Base-by-base conservation (phyloP, 2,888 invertebrate species). In the Lacanobia wlatinum region DNA sequence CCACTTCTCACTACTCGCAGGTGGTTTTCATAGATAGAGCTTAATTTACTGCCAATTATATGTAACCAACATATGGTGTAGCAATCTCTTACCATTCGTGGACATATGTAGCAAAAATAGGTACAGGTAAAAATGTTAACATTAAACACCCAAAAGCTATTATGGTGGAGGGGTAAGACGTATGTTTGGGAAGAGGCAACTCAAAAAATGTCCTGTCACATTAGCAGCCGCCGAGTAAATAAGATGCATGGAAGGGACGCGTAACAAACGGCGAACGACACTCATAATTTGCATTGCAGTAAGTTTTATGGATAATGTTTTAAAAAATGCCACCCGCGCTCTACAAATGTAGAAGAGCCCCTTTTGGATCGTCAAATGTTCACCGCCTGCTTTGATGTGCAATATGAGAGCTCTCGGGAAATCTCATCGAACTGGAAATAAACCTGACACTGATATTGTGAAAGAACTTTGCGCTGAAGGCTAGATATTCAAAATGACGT, bases 31-130 rank as follows among this genome's bases (percentile, higher is more conserved):
- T 81, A 84, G 86, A 81, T 83, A 81, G 76, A 83, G 62, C 71
- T 83, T 84, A 86, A 86, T 83, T 83, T 80, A 86, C 66, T 70
- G 70, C 73, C 73, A 80, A 86, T 85, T 84, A 82, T 63, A 72
- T 43, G 64, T 68, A 73, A 73, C 53, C 79, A 79, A 76, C 82
- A 76, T 73, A 70, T 63, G 71, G 78, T 72, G 71, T 73, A 84
- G 62, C 67, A 85, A 82, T 85, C 77, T 80, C 69, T 82, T 78
- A 74, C 53, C 61, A 74, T 80, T 72, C 59, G 71, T 73, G 72
- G 64, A 56, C 61, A 65, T 40, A 43, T 43, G 43, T 14, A 43
- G n/a, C 66, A 63, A 70, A 60, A 73, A 63, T 58, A 60, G 65
- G 40, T 68, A 43, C 18, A 34, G n/a, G n/a, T n/a, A n/a, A n/a